Conservation (phyloP, 2,113 vertebrate species). For the Mastomys natalensis region DNA sequence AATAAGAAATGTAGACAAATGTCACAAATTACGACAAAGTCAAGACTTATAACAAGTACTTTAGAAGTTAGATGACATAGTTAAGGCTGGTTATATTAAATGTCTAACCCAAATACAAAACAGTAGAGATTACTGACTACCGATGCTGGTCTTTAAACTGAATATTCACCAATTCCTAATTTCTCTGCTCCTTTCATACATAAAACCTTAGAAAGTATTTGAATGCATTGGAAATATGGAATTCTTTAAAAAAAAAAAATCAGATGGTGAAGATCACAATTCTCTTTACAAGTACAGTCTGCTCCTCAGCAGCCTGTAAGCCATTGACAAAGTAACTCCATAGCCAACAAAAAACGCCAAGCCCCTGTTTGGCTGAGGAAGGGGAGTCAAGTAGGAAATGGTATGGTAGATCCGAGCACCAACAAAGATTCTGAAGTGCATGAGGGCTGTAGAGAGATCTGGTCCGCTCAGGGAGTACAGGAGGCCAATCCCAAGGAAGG, state of each 20-base stretch:
- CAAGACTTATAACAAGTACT: not conserved
- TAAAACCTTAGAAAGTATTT: not conserved
- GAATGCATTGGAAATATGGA: not conserved
- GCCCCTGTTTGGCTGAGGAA: slow-evolving; percentile 93
- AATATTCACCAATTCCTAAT: not conserved
- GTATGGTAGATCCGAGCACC: slow-evolving; percentile 90
- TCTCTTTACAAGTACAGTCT: slow-evolving; percentile 76
- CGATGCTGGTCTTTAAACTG: not conserved
- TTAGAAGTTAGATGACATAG: not conserved
- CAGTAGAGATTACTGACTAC: not conserved
- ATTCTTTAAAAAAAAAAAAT: slow-evolving; percentile 25
- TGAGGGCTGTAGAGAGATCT: slow-evolving; percentile 87
- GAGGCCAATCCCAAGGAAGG: slow-evolving; percentile 92
- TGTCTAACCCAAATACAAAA: not conserved
- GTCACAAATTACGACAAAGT: slow-evolving; percentile 17
- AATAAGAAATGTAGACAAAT: not conserved
- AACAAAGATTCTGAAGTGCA: slow-evolving; percentile 93
- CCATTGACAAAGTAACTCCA: slow-evolving; percentile 91
- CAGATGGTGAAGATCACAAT: not conserved
- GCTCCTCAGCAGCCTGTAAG: slow-evolving; percentile 86
- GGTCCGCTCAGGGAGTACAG: slow-evolving; percentile 92
- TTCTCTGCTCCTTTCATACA: not conserved
- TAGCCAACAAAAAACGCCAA: slow-evolving; percentile 86
- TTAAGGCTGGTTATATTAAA: not conserved
- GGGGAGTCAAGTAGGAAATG: slow-evolving; percentile 87